These are phyloP conservation scores for Erythrolamprus reginae DNA, from an alignment of 2,113 vertebrate species.

Conservation along the genomic window DNA sequence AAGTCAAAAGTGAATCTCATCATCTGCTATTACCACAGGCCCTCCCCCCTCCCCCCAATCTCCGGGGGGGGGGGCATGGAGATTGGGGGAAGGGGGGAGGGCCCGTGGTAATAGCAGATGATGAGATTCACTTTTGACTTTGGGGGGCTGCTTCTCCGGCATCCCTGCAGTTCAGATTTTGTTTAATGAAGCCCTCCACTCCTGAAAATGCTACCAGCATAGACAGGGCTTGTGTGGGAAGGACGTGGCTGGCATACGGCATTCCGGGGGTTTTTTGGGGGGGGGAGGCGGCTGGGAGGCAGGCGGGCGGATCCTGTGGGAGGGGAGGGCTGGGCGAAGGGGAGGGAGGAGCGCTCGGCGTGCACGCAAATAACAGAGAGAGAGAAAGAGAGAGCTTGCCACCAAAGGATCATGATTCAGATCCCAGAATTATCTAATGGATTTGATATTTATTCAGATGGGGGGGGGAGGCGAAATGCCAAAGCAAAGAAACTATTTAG, in stretches of 20 bases:
- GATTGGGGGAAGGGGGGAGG: background rate
- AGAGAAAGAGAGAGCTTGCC: background rate
- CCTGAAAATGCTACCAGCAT: background rate
- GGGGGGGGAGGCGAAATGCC: background rate
- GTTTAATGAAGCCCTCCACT: background rate
- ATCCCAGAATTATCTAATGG: background rate
- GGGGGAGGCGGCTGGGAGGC: background rate
- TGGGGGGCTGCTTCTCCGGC: constrained; percentile 12
- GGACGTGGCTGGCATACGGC: background rate
- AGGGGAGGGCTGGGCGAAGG: background rate
- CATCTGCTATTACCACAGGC: background rate
- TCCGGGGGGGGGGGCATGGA: background rate
- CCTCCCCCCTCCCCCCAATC: background rate
- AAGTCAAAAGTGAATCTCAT: constrained; percentile 9
- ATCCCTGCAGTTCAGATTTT: background rate
- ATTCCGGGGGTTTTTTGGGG: accelerated
- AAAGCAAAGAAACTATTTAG: background rate
- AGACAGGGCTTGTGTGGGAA: constrained; percentile 4
- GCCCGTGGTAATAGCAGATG: background rate
- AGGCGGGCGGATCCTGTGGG: background rate
- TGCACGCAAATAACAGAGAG: background rate
- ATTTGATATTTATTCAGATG: background rate
- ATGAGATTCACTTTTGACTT: constrained; percentile 9
- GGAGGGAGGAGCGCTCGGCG: background rate
- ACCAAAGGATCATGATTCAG: background rate